Conservation (phyloP, 2,888 invertebrate genomes). For the Drosophila robusta region DNA sequence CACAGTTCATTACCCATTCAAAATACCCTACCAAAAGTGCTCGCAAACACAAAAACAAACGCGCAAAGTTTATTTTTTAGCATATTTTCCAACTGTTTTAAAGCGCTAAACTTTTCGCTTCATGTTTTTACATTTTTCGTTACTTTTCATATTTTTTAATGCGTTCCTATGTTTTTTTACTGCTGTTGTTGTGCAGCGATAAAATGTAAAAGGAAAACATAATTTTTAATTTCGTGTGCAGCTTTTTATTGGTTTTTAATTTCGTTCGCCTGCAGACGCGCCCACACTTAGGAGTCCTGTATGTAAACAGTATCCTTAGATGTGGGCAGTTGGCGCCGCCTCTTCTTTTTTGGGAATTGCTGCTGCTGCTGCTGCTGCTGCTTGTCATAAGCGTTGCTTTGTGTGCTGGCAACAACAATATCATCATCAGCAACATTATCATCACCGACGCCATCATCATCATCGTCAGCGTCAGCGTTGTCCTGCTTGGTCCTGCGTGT, state of each 20-base stretch:
- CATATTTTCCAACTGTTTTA: slow-evolving; percentile 47
- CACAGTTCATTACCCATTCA: background rate
- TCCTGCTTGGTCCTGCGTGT: slow-evolving; percentile 45
- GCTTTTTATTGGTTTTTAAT: slow-evolving; percentile 81
- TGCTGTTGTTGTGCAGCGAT: slow-evolving; percentile 46
- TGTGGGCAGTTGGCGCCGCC: slow-evolving; percentile 25
- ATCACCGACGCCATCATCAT: slow-evolving; percentile 9
- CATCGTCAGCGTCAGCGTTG: slow-evolving; percentile 16
- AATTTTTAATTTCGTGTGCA: slow-evolving; percentile 79
- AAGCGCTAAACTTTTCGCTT: slow-evolving; percentile 34
- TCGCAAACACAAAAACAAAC: slow-evolving; percentile 16
- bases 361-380: slow-evolving; percentile 27
- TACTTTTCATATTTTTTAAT: slow-evolving; percentile 38
- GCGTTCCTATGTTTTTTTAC: slow-evolving; percentile 45
- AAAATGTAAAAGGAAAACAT: slow-evolving; percentile 72
- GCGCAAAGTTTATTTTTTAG: slow-evolving; percentile 21
- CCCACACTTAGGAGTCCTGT: slow-evolving; percentile 31
- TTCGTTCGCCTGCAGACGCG: slow-evolving; percentile 62
- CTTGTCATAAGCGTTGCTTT: slow-evolving; percentile 72
- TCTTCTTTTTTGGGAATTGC: slow-evolving; percentile 16
- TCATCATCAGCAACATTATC: slow-evolving; percentile 54
- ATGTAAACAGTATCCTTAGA: slow-evolving; percentile 77
- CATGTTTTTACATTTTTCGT: slow-evolving; percentile 5
- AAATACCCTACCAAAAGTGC: background rate
- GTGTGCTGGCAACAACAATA: slow-evolving; percentile 67